phyloP scores from a whole-genome alignment of 2,888 invertebrate genomes.

The Mesochorus sp. region DNA sequence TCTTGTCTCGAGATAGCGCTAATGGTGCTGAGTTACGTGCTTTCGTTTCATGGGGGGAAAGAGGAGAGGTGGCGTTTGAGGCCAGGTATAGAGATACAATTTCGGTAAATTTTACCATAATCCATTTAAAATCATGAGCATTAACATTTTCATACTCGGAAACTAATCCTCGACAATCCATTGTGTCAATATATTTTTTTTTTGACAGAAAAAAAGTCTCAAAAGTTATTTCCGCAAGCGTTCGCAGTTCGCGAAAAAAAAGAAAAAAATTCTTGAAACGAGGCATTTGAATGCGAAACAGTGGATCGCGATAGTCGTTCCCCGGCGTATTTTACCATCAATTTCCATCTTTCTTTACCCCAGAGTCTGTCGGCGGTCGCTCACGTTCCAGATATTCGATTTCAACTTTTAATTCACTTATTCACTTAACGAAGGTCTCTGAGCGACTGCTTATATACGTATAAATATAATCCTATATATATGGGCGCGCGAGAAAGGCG shows the following conservation, averaged over 20 bases:
- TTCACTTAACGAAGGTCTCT: slow-evolving; percentile 37
- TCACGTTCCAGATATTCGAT: slow-evolving; percentile 35
- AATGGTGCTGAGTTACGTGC: slow-evolving; percentile 79
- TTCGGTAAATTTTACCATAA: no score
- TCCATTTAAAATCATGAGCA: no score
- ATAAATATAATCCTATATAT: no score
- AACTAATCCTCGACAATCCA: no score
- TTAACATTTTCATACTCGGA: no score
- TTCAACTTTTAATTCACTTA: slow-evolving; percentile 49
- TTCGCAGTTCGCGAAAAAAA: background rate
- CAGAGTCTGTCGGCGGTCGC: background rate
- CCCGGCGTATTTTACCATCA: background rate
- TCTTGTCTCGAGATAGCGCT: slow-evolving; percentile 72
- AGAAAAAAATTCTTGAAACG: background rate
- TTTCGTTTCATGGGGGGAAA: slow-evolving; percentile 17
- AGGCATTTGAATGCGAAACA: background rate
- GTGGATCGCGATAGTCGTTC: background rate
- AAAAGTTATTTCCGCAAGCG: background rate
- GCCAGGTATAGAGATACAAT: no score
- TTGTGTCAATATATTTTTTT: background rate
- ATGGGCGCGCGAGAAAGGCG: slow-evolving; percentile 1
- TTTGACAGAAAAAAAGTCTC: no score
- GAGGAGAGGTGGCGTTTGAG: no score
- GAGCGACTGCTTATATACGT: no score
- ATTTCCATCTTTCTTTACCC: slow-evolving; percentile 30